Conservation (phyloP, 2,113 vertebrate species). For the Glaucomys volans region DNA sequence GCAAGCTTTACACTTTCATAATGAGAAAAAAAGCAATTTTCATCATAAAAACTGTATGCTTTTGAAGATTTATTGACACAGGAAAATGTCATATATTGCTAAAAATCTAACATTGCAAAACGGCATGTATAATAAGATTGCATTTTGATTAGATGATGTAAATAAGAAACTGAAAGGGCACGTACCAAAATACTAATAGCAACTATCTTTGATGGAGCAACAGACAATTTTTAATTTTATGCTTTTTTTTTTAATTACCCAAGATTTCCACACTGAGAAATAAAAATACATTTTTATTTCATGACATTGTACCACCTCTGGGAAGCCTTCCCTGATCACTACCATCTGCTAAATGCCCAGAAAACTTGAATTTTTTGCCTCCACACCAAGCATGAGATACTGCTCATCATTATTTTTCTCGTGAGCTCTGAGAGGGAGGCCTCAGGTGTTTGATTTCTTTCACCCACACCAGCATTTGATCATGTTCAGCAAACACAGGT, state of each 20-base stretch:
- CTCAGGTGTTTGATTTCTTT: not conserved
- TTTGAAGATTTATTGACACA: slow-evolving; percentile 52
- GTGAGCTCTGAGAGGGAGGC: not conserved
- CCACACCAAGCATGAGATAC: not conserved
- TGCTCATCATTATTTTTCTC: not conserved
- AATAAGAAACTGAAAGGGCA: not conserved
- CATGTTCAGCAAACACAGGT: not conserved
- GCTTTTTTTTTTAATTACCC: not conserved
- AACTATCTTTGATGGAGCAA: not conserved
- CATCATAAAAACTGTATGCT: slow-evolving; percentile 2
- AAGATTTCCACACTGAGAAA: not conserved
- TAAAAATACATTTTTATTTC: not conserved
- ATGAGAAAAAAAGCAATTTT: slow-evolving; percentile 1
- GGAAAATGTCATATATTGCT: slow-evolving; percentile 36
- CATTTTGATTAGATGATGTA: not conserved
- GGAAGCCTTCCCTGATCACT: not conserved
- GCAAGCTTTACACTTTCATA: not conserved
- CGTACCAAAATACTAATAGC: not conserved
- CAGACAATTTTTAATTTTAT: not conserved
- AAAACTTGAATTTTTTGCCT: not conserved
- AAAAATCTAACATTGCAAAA: slow-evolving; percentile 41
- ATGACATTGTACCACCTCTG: not conserved
- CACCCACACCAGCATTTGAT: not conserved
- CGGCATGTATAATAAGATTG: not conserved
- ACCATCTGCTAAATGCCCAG: not conserved